A percentile compares a stretch with the other conserved stretches of the same genome.
Evolutionary conservation across 2,113 vertebrate species (phyloP).

Genomic region (Gymnarchus niloticus): DNA sequence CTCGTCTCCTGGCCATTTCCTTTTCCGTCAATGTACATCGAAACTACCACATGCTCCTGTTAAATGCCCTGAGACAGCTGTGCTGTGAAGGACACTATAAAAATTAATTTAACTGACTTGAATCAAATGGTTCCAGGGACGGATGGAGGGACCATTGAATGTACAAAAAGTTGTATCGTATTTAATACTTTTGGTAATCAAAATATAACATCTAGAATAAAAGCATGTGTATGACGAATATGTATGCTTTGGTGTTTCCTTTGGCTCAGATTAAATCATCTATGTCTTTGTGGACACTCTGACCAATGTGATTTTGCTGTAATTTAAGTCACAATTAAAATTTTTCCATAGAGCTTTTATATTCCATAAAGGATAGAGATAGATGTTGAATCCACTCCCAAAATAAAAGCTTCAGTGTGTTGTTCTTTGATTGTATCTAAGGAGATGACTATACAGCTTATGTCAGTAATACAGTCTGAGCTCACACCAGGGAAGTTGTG

Average conservation of each 20-base stretch:
- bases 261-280: background rate
- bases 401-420: background rate
- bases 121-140: too few species aligned
- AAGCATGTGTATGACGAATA: background rate
- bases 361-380: background rate
- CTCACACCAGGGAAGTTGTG: constrained; percentile 39
- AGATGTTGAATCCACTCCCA: background rate
- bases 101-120: too few species aligned
- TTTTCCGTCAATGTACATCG: too few species aligned
- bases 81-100: too few species aligned
- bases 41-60: too few species aligned
- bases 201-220: background rate
- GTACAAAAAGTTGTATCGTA: too few species aligned
- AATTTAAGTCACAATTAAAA: background rate
- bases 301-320: background rate
- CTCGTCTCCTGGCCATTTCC: too few species aligned
- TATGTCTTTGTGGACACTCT: background rate
- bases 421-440: constrained; percentile 3
- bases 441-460: constrained; percentile 22
- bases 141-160: too few species aligned
- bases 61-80: too few species aligned
- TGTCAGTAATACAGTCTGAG: constrained; percentile 43
- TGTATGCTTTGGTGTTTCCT: background rate
- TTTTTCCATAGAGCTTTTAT: background rate
- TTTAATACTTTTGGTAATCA: background rate